A percentile compares a stretch with the other conserved stretches of the same genome.
These are phyloP conservation scores for Synergus japonicus DNA, from an alignment of 2,888 invertebrate genomes.

Conservation along the genomic window DNA sequence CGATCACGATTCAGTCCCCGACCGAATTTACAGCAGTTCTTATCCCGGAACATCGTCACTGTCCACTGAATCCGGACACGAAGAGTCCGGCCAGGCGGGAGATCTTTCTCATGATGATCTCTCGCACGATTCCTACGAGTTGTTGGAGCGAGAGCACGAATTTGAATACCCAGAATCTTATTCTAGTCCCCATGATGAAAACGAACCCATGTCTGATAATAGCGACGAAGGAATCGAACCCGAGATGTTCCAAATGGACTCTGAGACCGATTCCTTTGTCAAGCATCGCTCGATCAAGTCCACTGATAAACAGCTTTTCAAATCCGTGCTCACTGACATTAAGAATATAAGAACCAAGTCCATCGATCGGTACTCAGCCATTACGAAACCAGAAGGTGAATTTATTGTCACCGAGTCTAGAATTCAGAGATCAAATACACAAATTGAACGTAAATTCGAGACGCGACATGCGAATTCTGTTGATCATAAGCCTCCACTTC, in stretches of 20 bases:
- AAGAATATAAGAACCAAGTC: constrained; percentile 64
- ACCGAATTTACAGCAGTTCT: constrained; percentile 90
- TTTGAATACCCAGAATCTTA: constrained; percentile 75
- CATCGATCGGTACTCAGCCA: constrained; percentile 70
- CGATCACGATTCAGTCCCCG: constrained; percentile 84
- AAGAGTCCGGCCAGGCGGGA: constrained; percentile 83
- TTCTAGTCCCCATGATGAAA: constrained; percentile 72
- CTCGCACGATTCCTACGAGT: constrained; percentile 92
- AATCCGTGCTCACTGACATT: constrained; percentile 69
- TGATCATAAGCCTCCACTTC: constrained; percentile 62
- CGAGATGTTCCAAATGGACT: constrained; percentile 87
- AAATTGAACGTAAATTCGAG: constrained; percentile 72
- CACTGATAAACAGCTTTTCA: constrained; percentile 68
- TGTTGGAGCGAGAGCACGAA: constrained; percentile 84
- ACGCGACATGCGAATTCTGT: constrained; percentile 65
- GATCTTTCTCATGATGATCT: constrained; percentile 90
- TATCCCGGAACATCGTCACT: constrained; percentile 89
- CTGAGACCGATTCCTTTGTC: constrained; percentile 74
- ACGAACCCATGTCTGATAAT: constrained; percentile 70
- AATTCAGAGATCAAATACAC: constrained; percentile 71
- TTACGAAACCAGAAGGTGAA: constrained; percentile 57
- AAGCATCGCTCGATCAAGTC: constrained; percentile 71
- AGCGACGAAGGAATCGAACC: constrained; percentile 80
- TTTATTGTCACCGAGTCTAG: constrained; percentile 69
- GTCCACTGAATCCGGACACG: constrained; percentile 81